phyloP scores from a whole-genome alignment of 2,797 vertebrate species.

The Anguilla pacifica region DNA sequence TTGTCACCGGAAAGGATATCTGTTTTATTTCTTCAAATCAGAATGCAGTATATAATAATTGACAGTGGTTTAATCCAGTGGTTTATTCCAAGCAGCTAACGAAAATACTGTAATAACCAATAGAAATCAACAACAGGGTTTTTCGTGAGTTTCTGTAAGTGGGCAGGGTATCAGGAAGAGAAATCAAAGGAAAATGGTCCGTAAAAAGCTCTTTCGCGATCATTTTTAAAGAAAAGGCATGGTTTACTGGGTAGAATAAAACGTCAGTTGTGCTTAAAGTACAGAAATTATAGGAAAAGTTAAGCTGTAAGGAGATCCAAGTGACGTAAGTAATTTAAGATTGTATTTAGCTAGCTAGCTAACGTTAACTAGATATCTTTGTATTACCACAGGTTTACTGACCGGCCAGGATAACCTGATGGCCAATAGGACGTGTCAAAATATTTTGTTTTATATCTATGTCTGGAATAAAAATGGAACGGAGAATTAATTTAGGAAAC shows the following conservation, averaged over 20 bases:
- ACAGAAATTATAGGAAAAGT: not conserved
- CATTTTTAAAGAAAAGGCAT: not conserved
- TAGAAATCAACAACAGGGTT: not conserved
- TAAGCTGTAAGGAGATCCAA: slow-evolving; percentile 23
- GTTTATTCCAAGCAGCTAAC: not conserved
- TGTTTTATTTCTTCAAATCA: slow-evolving; percentile 15
- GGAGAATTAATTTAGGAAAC: not conserved
- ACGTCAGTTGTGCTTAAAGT: not conserved
- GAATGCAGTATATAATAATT: slow-evolving; percentile 18
- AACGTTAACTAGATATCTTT: not conserved
- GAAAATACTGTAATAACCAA: not conserved
- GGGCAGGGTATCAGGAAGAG: slow-evolving; percentile 35
- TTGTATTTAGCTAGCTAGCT: not conserved
- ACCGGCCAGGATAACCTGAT: not conserved
- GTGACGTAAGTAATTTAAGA: slow-evolving; percentile 1
- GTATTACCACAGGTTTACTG: not conserved
- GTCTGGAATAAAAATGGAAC: not conserved
- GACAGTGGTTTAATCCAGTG: slow-evolving; percentile 25
- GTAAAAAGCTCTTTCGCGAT: slow-evolving; percentile 3
- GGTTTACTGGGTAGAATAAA: not conserved
- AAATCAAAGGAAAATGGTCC: slow-evolving; percentile 20
- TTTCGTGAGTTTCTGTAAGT: not conserved
- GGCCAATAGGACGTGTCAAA: not conserved
- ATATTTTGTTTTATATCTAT: not conserved
- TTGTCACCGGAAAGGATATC: slow-evolving; percentile 36